Evolutionary conservation across 2,113 vertebrate species (phyloP).

Genomic region (Phyllopteryx taeniolatus): DNA sequence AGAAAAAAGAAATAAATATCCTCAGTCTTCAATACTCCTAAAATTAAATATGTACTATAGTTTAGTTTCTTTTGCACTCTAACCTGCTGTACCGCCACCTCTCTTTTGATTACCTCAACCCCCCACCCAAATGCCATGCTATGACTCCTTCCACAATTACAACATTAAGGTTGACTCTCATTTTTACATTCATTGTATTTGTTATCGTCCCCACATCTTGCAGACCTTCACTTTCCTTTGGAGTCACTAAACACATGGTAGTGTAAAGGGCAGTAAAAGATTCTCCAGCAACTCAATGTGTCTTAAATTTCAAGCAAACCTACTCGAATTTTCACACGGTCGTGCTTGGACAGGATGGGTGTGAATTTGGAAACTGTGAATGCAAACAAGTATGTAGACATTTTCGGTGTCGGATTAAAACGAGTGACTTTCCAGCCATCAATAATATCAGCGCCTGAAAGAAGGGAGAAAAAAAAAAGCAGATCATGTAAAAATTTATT

Average conservation of each 20-base stretch:
- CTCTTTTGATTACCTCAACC: too few species aligned
- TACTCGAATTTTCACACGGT: conserved; percentile 17
- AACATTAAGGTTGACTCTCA: too few species aligned
- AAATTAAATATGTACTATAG: too few species aligned
- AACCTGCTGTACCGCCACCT: too few species aligned
- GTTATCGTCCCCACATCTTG: too few species aligned
- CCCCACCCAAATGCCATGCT: too few species aligned
- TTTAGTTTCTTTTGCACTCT: too few species aligned
- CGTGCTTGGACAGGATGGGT: rapidly evolving
- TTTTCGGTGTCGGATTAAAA: conserved; percentile 55
- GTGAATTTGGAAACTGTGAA: conserved; percentile 59
- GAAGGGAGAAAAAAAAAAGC: not conserved
- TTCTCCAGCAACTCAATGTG: not conserved
- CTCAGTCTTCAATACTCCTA: too few species aligned
- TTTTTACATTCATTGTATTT: too few species aligned
- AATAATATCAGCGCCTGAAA: rapidly evolving
- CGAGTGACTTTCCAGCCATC: conserved; percentile 38
- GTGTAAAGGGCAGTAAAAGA: not conserved
- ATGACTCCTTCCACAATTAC: too few species aligned
- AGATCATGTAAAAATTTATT: not conserved
- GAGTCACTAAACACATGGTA: not conserved
- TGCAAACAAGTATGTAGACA: conserved; percentile 77
- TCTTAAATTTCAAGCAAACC: conserved; percentile 1
- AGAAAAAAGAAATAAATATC: too few species aligned
- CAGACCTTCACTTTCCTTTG: too few species aligned